Conservation (phyloP, 2,888 invertebrate species). For the Danaus chrysippus region DNA sequence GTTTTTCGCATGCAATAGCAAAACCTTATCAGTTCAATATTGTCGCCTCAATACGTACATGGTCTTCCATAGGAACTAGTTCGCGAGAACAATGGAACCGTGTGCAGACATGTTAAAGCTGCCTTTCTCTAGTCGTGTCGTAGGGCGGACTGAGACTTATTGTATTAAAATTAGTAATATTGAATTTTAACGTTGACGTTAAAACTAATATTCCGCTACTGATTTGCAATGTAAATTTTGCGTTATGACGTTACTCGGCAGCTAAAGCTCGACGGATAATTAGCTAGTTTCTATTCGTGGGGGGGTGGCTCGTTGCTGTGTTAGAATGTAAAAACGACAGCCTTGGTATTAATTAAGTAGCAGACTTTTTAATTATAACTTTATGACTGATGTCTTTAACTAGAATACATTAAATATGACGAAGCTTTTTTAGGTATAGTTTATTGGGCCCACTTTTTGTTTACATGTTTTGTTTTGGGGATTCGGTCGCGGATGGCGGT, state of each 20-base stretch:
- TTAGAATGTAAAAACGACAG: constrained; percentile 58
- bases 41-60: constrained; percentile 64
- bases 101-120: constrained; percentile 59
- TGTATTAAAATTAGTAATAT: constrained; percentile 77
- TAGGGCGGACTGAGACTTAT: constrained; percentile 72
- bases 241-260: constrained; percentile 66
- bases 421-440: constrained; percentile 8
- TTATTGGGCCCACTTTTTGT: constrained; percentile 46
- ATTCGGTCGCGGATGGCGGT: constrained; percentile 69
- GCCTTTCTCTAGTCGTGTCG: constrained; percentile 68
- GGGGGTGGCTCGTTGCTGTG: constrained; percentile 52
- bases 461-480: constrained; percentile 65
- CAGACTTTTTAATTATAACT: constrained; percentile 39
- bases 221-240: constrained; percentile 78
- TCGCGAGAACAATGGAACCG: constrained; percentile 42
- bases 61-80: constrained; percentile 63
- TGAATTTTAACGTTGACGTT: constrained; percentile 73
- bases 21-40: constrained; percentile 45
- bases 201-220: constrained; percentile 75
- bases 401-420: constrained; percentile 24
- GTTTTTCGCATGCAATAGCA: constrained; percentile 56
- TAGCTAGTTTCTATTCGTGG: constrained; percentile 76
- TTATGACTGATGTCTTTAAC: constrained; percentile 26
- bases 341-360: constrained; percentile 44
- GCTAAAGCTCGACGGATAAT: constrained; percentile 75